phyloP scores from a whole-genome alignment of 2,797 vertebrate genomes.

The Sylvia borin region DNA sequence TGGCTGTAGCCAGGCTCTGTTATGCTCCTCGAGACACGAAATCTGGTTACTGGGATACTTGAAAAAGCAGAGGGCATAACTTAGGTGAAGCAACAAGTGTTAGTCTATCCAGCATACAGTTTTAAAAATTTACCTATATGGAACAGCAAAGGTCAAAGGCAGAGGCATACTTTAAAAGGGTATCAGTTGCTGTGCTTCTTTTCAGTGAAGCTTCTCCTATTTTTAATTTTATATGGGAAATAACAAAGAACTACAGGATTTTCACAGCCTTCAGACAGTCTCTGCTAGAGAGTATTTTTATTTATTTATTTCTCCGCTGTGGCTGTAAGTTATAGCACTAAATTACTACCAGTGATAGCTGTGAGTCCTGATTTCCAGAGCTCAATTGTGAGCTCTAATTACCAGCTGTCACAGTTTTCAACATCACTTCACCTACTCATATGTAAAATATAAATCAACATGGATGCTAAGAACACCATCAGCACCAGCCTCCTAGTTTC shows the following conservation, averaged over 20 bases:
- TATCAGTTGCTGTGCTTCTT: neutral
- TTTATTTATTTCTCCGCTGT: conserved; percentile 27
- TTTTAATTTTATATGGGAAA: neutral
- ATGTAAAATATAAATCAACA: conserved; percentile 29
- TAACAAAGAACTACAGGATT: neutral
- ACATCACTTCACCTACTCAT: conserved; percentile 27
- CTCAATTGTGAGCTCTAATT: conserved; percentile 36
- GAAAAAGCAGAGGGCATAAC: neutral
- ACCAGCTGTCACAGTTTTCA: conserved; percentile 52
- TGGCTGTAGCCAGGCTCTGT: neutral
- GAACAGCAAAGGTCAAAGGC: neutral
- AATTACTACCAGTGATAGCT: conserved; percentile 13
- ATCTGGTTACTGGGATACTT: neutral
- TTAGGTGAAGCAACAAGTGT: neutral
- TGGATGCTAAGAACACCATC: neutral
- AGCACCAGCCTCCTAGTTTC: neutral
- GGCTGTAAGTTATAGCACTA: neutral
- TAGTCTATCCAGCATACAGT: neutral
- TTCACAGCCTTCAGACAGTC: neutral
- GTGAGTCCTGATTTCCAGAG: conserved; percentile 10
- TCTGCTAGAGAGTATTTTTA: neutral
- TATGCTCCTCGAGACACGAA: neutral
- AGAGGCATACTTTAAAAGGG: neutral
- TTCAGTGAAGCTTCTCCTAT: neutral
- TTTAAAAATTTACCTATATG: neutral